These are phyloP conservation scores for Parnassius mnemosyne DNA, from an alignment of 2,888 invertebrate species.

Conservation along the genomic window DNA sequence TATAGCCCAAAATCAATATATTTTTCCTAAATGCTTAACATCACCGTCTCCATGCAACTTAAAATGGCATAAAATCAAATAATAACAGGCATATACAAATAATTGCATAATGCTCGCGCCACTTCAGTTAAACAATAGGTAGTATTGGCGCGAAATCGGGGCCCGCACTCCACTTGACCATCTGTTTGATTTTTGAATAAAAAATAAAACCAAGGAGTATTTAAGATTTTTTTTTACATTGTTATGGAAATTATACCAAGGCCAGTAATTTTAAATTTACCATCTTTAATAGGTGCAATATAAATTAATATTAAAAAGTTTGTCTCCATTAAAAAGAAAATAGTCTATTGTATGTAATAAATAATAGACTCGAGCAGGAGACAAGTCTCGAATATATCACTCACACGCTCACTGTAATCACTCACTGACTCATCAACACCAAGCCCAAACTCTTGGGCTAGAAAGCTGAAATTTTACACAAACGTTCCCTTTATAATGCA, in stretches of 20 bases:
- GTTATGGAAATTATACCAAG: slow-evolving; percentile 21
- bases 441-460: too few species aligned
- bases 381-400: too few species aligned
- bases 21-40: slow-evolving; percentile 4
- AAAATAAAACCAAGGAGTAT: slow-evolving; percentile 23
- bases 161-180: slow-evolving; percentile 57
- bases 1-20: slow-evolving; percentile 7
- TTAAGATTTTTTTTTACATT: slow-evolving; percentile 23
- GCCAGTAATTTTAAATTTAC: neutral
- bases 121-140: slow-evolving; percentile 66
- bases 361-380: too few species aligned
- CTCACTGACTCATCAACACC: too few species aligned
- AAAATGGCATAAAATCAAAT: slow-evolving; percentile 58
- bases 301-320: too few species aligned
- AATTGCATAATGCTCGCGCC: slow-evolving; percentile 60
- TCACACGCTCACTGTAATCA: too few species aligned
- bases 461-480: too few species aligned
- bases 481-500: too few species aligned
- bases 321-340: too few species aligned
- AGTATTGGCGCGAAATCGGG: slow-evolving; percentile 57
- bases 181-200: slow-evolving; percentile 48
- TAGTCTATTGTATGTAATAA: too few species aligned
- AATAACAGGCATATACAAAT: slow-evolving; percentile 57
- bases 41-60: slow-evolving; percentile 31
- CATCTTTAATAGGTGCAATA: too few species aligned